Conservation (phyloP, 2,888 invertebrate species). For the Phoenoteleia sp. region DNA sequence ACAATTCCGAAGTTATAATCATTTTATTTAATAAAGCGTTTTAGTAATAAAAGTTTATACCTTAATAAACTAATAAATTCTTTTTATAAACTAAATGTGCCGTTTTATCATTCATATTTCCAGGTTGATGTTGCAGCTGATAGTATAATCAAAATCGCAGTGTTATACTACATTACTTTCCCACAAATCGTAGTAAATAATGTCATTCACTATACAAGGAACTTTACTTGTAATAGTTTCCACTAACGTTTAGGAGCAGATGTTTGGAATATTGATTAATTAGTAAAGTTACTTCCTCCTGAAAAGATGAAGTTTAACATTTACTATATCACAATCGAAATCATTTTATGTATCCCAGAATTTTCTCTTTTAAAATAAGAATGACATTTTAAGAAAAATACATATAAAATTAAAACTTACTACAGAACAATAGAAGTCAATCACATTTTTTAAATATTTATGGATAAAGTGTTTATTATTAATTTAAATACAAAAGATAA, state of each 20-base stretch:
- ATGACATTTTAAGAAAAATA: too few relatives aligned
- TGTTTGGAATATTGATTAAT: conserved; percentile 45
- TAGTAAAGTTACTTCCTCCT: conserved; percentile 20
- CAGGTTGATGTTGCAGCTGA: neutral
- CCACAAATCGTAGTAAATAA: conserved; percentile 34
- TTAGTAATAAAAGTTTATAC: too few relatives aligned
- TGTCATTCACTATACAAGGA: conserved; percentile 42
- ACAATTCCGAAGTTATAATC: too few relatives aligned
- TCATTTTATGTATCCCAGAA: too few relatives aligned
- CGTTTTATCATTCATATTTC: neutral
- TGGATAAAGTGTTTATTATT: too few relatives aligned
- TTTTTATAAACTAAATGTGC: neutral
- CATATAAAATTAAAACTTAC: too few relatives aligned
- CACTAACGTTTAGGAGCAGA: conserved; percentile 38
- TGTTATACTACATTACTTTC: conserved; percentile 1
- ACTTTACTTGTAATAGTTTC: conserved; percentile 50
- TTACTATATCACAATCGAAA: conserved; percentile 10
- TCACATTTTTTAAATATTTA: too few relatives aligned
- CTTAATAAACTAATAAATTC: too few relatives aligned
- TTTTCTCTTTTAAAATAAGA: too few relatives aligned
- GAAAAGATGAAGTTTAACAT: conserved; percentile 32
- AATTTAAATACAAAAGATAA: too few relatives aligned
- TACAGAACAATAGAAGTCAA: too few relatives aligned
- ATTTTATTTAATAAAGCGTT: too few relatives aligned
- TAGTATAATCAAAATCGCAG: conserved; percentile 12